Percentiles rank a stretch among this genome's conserved stretches.
phyloP scores from a whole-genome alignment of 2,888 invertebrate genomes.

The Coleophora flavipennella region DNA sequence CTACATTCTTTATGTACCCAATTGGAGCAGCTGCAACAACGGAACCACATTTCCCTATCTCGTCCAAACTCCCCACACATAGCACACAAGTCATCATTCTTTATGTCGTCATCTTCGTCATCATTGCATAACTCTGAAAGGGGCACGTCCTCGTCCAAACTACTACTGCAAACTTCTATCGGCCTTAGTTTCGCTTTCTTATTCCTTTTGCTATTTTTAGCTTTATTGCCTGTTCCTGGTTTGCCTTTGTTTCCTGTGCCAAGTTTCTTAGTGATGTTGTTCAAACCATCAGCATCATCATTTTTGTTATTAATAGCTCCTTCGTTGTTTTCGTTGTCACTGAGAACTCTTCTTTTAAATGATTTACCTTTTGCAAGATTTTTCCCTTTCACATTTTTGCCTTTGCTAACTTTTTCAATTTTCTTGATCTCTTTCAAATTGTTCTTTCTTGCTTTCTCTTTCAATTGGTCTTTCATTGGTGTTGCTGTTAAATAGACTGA shows the following conservation, averaged over 20 bases:
- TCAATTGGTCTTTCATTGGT: constrained; percentile 5
- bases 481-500: constrained; percentile 7
- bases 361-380: too few relatives aligned
- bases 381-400: background rate
- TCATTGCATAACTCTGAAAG: constrained; percentile 1
- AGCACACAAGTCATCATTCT: background rate
- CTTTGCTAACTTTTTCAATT: constrained; percentile 2
- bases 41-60: constrained; percentile 15
- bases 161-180: too few relatives aligned
- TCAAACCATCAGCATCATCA: too few relatives aligned
- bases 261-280: too few relatives aligned
- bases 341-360: too few relatives aligned
- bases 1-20: constrained; percentile 15
- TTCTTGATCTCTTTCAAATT: constrained; percentile 6
- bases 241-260: too few relatives aligned
- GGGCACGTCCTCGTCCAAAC: too few relatives aligned
- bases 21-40: constrained; percentile 15
- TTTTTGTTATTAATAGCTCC: too few relatives aligned
- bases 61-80: constrained; percentile 1
- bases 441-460: too few relatives aligned
- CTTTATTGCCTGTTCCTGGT: too few relatives aligned
- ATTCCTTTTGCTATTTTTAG: constrained; percentile 14
- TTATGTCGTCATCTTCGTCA: background rate
- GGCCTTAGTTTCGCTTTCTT: constrained; percentile 16
- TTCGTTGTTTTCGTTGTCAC: too few relatives aligned